These are phyloP conservation scores for Eospalax fontanierii DNA, from an alignment of 2,797 vertebrate genomes.

Conservation along the genomic window DNA sequence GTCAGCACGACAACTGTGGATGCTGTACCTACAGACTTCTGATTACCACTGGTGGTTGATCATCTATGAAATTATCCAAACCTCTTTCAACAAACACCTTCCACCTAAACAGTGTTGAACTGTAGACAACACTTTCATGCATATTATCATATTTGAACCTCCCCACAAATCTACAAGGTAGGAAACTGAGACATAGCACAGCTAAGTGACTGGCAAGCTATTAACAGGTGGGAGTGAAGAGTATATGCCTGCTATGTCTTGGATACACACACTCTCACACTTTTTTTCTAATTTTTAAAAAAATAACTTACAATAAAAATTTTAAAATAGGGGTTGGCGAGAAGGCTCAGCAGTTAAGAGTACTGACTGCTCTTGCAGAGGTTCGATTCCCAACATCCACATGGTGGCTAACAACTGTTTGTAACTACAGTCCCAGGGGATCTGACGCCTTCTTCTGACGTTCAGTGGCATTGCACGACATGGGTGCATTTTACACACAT, in stretches of 20 bases:
- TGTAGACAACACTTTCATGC: neutral
- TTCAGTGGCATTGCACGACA: too few relatives aligned
- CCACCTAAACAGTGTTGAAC: neutral
- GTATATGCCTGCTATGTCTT: neutral
- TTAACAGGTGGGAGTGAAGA: neutral
- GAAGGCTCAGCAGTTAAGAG: too few relatives aligned
- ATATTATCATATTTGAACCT: neutral
- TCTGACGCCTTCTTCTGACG: too few relatives aligned
- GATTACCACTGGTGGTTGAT: neutral
- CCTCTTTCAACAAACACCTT: neutral
- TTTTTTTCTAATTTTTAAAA: slow-evolving; percentile 23
- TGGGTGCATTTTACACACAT: too few relatives aligned
- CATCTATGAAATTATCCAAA: neutral
- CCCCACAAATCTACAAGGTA: neutral
- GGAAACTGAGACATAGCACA: neutral
- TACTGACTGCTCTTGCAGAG: too few relatives aligned
- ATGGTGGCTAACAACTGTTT: too few relatives aligned
- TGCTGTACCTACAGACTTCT: neutral
- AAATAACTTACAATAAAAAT: neutral
- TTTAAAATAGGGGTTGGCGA: too few relatives aligned
- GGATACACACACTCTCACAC: neutral
- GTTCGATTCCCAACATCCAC: too few relatives aligned
- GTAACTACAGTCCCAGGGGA: too few relatives aligned
- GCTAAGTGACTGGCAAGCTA: neutral
- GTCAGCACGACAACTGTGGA: neutral